Evolutionary conservation across 2,888 invertebrate species (phyloP), one percentile per base, ranked within the genome.

Genomic region (Hermaeophaga mercurialis): DNA sequence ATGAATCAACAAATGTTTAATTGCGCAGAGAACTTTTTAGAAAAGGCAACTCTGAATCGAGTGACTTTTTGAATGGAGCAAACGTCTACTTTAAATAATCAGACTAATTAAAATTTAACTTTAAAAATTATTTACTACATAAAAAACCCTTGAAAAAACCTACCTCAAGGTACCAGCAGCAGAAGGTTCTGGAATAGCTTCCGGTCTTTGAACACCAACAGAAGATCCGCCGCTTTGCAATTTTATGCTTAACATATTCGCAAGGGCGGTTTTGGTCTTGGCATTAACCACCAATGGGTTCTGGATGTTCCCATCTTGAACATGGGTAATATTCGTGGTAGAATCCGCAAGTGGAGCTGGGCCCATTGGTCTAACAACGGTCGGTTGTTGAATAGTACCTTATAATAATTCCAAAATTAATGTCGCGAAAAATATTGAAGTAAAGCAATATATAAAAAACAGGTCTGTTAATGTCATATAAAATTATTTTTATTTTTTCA

Each of bases 211-310:
- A 83, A 73, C 85, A 76, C 58, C 82, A 77, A 61, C 79, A 2
- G 78, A 69, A 1, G 80, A 73, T 5, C 83, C 82, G 54, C 80
- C 81, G 60, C 76, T 77, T 70, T 88, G 86, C 54, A 90, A 76
- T 43, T 94, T 83, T 70, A 87, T 94, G 70, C 90, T 94, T 58
- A 96, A 81, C 91, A 96, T 92, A 75, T 96, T 94, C 11, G 96
- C 96, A 54, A 97, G 80, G 0, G 96, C 96, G 0, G 96, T 96
- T 81, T 96, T 97, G 2, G 95, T 94, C 79, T 94, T 94, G 0
- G 90, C 86, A 70, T 91, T 91, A 47, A 94, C 93, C 2, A 64
- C 64, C 14, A 64, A 18, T 0, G 62, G 50, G 31, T 59, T 62
- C 26, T 56, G 61, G 11, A 62, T 54, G 33, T 26, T 60, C 41